Evolutionary conservation across 2,888 invertebrate species (phyloP).

Genomic region (Aporophyla nigra): DNA sequence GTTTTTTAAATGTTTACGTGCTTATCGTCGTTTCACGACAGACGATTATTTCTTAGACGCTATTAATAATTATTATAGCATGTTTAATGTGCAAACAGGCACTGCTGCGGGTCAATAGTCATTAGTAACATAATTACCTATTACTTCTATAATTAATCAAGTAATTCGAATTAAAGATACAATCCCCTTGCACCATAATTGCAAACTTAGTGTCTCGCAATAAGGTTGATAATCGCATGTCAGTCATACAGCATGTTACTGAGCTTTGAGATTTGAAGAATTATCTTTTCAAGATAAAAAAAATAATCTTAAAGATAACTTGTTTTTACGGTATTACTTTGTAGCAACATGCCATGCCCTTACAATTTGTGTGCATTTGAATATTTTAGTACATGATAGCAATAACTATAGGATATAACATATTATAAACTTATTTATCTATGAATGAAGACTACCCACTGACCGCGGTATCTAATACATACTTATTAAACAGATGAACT

Average conservation of each 20-base stretch:
- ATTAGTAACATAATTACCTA: slow-evolving; percentile 23
- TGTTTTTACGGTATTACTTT: slow-evolving; percentile 11
- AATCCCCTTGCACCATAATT: slow-evolving; percentile 2
- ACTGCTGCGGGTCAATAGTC: slow-evolving; percentile 13
- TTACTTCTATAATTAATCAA: slow-evolving; percentile 2
- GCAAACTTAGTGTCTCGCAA: neutral
- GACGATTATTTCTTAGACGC: slow-evolving; percentile 36
- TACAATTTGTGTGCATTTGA: slow-evolving; percentile 3
- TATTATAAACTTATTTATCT: neutral
- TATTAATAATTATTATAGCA: slow-evolving; percentile 25
- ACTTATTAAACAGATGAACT: neutral
- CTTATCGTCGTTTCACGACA: slow-evolving; percentile 66
- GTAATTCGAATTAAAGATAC: slow-evolving; percentile 12
- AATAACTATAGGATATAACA: neutral
- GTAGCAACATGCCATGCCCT: slow-evolving; percentile 17
- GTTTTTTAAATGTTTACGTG: slow-evolving; percentile 80
- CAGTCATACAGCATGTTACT: slow-evolving; percentile 17
- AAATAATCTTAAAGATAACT: slow-evolving; percentile 41
- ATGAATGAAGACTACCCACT: neutral
- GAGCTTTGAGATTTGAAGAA: slow-evolving; percentile 32
- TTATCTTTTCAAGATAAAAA: slow-evolving; percentile 46
- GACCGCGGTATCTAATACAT: neutral
- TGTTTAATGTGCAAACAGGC: slow-evolving; percentile 32
- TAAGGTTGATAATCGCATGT: slow-evolving; percentile 46
- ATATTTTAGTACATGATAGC: neutral